Conservation (phyloP, 2,797 vertebrate species). For the Danio albolineatus region DNA sequence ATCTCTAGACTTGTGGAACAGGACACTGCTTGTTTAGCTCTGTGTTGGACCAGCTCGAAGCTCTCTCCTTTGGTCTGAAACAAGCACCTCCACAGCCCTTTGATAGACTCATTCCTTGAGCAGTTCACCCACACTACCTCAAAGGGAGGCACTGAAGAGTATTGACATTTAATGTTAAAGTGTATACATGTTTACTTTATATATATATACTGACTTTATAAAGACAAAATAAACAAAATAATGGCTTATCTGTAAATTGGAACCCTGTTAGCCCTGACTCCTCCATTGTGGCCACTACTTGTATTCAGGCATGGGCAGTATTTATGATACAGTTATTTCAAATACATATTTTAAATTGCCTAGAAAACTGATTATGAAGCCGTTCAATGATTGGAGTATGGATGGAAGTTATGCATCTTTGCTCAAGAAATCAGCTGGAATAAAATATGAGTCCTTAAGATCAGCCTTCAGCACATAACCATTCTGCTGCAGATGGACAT, state of each 20-base stretch:
- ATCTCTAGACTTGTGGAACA: conserved; percentile 52
- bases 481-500: no score
- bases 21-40: conserved; percentile 22
- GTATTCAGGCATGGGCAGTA: no score
- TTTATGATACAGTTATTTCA: no score
- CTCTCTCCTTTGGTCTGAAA: conserved; percentile 51
- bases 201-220: background rate
- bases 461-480: no score
- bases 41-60: conserved; percentile 45
- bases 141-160: conserved; percentile 59
- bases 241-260: background rate
- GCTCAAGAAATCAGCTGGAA: no score
- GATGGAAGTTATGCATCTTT: no score
- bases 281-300: background rate
- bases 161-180: background rate
- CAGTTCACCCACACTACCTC: conserved; percentile 64
- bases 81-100: conserved; percentile 46
- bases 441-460: no score
- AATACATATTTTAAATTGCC: no score
- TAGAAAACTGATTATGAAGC: no score
- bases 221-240: background rate
- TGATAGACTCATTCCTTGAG: conserved; percentile 1
- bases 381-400: no score
- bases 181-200: background rate
- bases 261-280: background rate